A percentile compares a stretch with the other conserved stretches of the same genome.
Conservation (phyloP, 2,888 invertebrate species). For the Branchellion lobata region DNA sequence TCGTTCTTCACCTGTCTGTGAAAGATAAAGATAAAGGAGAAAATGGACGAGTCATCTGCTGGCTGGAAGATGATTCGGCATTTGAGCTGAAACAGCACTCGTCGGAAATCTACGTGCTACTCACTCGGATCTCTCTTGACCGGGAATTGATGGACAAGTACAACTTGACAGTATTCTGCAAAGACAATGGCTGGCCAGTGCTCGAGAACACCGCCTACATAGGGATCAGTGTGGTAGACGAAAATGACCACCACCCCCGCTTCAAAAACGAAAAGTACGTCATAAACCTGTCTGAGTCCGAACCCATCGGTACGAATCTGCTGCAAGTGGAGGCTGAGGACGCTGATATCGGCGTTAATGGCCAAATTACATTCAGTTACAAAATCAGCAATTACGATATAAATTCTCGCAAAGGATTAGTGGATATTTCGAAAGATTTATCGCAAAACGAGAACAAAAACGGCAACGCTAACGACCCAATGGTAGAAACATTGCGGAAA, state of each 20-base stretch:
- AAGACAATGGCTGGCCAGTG: slow-evolving; percentile 57
- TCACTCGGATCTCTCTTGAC: slow-evolving; percentile 52
- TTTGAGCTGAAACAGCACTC: slow-evolving; percentile 46
- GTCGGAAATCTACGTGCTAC: slow-evolving; percentile 16
- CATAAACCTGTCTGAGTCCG: slow-evolving; percentile 55
- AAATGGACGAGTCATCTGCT: slow-evolving; percentile 58
- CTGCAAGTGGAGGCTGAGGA: slow-evolving; percentile 56
- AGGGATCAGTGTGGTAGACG: slow-evolving; percentile 55
- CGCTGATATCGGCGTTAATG: slow-evolving; percentile 30
- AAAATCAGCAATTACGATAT: slow-evolving; percentile 23
- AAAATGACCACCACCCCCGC: slow-evolving; percentile 57
- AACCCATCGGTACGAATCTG: slow-evolving; percentile 54
- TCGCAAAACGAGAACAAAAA: background rate
- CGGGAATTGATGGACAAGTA: slow-evolving; percentile 54
- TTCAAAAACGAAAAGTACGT: slow-evolving; percentile 53
- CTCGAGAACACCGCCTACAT: slow-evolving; percentile 54
- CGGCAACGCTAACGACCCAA: background rate
- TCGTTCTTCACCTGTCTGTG: slow-evolving; percentile 58
- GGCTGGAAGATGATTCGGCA: slow-evolving; percentile 53
- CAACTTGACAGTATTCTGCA: slow-evolving; percentile 55
- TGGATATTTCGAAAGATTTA: no score
- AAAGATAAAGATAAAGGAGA: slow-evolving; percentile 57
- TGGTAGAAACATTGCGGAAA: background rate
- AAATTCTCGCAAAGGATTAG: slow-evolving; percentile 1
- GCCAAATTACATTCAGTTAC: background rate